A percentile compares a stretch with the other conserved stretches of the same genome.
Conservation (phyloP, 2,113 vertebrate species). For the Poeciliopsis turrubarensis region DNA sequence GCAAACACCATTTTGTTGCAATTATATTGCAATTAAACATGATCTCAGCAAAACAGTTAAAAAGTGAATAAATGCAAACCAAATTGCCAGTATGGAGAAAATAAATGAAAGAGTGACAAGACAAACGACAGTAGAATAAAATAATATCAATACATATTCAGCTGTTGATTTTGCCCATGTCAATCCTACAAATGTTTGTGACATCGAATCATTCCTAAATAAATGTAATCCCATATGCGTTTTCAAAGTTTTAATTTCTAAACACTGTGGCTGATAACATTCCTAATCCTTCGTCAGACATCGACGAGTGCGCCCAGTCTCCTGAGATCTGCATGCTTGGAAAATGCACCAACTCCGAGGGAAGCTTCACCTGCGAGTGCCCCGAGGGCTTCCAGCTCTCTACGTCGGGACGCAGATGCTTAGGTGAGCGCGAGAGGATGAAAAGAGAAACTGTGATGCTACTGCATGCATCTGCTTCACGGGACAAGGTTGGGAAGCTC, state of each 20-base stretch:
- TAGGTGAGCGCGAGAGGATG: conserved; percentile 77
- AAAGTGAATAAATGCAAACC: too few species aligned
- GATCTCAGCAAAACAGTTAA: too few species aligned
- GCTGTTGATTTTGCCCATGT: neutral
- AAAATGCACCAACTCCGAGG: conserved; percentile 91
- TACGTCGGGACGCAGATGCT: conserved; percentile 88
- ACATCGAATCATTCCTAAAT: neutral
- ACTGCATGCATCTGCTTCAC: conserved; percentile 18
- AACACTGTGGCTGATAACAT: neutral
- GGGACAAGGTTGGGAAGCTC: conserved; percentile 38
- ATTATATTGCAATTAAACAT: too few species aligned
- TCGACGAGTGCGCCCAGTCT: conserved; percentile 90
- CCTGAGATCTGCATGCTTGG: conserved; percentile 91
- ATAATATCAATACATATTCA: too few species aligned
- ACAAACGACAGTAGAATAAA: too few species aligned
- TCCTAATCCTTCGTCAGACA: conserved; percentile 83
- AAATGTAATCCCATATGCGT: neutral
- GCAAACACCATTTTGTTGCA: too few species aligned
- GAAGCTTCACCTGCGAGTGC: conserved; percentile 93
- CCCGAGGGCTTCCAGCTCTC: conserved; percentile 92
- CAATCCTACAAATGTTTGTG: too few species aligned
- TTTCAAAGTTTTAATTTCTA: neutral
- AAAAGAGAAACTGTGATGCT: conserved; percentile 9
- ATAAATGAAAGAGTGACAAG: too few species aligned
- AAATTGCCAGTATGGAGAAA: too few species aligned